phyloP scores from a whole-genome alignment of 2,113 vertebrate genomes.

The Hystrix brachyura region DNA sequence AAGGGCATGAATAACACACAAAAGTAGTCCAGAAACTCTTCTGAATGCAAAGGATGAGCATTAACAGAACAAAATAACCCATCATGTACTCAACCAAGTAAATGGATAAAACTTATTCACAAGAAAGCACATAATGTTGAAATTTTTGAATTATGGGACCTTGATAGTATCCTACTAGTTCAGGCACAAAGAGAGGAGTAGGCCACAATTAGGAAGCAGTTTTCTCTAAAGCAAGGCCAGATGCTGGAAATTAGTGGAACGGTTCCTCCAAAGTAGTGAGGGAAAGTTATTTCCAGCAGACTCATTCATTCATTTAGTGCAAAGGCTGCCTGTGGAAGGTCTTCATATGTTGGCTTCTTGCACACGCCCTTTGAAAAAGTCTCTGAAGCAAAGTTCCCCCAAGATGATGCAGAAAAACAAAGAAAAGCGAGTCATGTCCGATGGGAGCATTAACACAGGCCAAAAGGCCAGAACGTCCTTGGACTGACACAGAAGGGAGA shows the following conservation, averaged over 20 bases:
- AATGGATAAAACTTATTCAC: background rate
- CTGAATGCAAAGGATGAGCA: background rate
- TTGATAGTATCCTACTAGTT: background rate
- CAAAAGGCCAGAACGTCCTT: too few species aligned
- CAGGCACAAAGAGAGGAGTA: background rate
- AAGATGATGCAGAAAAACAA: background rate
- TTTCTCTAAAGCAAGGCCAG: background rate
- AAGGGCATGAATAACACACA: background rate
- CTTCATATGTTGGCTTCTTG: background rate
- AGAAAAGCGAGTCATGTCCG: background rate
- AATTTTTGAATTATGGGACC: background rate
- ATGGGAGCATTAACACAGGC: too few species aligned
- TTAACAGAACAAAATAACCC: background rate
- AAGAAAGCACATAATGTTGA: background rate
- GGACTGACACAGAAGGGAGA: background rate
- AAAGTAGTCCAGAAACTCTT: background rate
- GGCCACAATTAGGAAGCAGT: background rate
- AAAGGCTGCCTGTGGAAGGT: background rate
- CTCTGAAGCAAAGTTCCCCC: background rate
- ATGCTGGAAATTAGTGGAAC: background rate
- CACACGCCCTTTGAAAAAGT: background rate
- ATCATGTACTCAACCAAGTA: background rate
- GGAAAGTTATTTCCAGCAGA: background rate
- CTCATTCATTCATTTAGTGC: background rate
- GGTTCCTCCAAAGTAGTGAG: background rate